Evolutionary conservation across 2,113 vertebrate genomes (phyloP), one percentile per base, ranked within the genome.

Genomic region (Malurus elegans): DNA sequence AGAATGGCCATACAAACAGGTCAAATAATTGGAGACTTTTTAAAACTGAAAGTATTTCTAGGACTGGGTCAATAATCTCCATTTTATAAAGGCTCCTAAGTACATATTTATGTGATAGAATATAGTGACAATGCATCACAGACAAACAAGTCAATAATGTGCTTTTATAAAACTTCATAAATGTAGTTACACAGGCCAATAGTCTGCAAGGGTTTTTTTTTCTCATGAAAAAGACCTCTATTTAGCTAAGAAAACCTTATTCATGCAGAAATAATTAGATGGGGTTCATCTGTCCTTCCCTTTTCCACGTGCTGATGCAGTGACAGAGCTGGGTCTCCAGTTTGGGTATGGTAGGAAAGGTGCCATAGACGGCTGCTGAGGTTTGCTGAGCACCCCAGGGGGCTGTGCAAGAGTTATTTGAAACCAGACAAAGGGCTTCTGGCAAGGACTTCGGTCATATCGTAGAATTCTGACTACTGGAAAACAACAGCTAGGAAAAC

Each of bases 191-290:
- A 70, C 0, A 3, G 60, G 31, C 50, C 76, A 92, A 12, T 45
- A 76, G 82, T 34, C 21, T 74, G 25, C n/a, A 83, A 73, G 26
- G 11, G 3, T 36, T 53, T 92, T 70, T 92, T 70, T 82, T 79
- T 51, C 60, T 82, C 36, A 21, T 58, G 26, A 80, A 86, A 93
- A 80, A 36, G 14, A 32, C 13, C n/a, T 91, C 76, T 89, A 12
- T 82, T 93, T 87, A 88, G 25, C 47, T 64, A 80, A 88, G 64
- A 97, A 91, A 93, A 83, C 40, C 24, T 75, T 54, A 70, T 44
- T 95, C 51, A 65, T 61, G 70, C 40, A 93, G 74, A 80, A 92
- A 93, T 79, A 80, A 76, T 78, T 67, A 75, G 60, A 61, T 74
- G 4, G 8, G n/a, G 14, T 57, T 88, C 31, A 78, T 78, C 26